Evolutionary conservation across 1,140 invertebrate species (phyloP).

Genomic region (Delia radicum): DNA sequence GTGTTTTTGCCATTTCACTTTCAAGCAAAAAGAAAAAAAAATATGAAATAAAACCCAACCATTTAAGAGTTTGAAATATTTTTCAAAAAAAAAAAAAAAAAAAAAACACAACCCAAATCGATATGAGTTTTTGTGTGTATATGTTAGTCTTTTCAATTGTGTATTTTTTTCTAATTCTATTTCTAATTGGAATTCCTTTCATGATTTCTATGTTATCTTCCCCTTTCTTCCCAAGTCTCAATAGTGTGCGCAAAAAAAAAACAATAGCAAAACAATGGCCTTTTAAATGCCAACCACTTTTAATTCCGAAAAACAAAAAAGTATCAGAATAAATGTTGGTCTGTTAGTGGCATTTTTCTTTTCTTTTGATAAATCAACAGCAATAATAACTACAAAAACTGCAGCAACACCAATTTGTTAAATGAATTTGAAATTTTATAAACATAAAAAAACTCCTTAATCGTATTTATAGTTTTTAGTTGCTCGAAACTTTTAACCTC

Average conservation of each 20-base stretch:
- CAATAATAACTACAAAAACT: neutral
- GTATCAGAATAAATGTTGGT: neutral
- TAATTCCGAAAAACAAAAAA: neutral
- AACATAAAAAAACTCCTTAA: neutral
- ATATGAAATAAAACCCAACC: neutral
- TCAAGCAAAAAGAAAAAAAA: neutral
- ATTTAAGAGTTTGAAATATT: neutral
- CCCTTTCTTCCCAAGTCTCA: neutral
- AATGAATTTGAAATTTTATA: neutral
- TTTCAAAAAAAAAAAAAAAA: neutral
- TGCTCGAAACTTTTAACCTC: neutral
- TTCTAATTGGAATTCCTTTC: conserved; percentile 20
- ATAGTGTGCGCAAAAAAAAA: neutral
- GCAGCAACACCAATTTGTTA: conserved; percentile 4
- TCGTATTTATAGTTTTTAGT: neutral
- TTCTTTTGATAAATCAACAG: neutral
- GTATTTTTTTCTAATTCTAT: neutral
- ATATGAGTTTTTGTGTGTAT: neutral
- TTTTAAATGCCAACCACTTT: conserved; percentile 19
- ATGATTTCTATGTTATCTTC: neutral
- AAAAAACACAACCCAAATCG: neutral
- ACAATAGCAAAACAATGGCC: conserved; percentile 7
- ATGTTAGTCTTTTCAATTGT: neutral
- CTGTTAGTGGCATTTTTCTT: conserved; percentile 11
- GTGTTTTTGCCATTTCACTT: too few relatives aligned